Conservation (phyloP, 1,140 invertebrate genomes). For the Euwallacea fornicatus region DNA sequence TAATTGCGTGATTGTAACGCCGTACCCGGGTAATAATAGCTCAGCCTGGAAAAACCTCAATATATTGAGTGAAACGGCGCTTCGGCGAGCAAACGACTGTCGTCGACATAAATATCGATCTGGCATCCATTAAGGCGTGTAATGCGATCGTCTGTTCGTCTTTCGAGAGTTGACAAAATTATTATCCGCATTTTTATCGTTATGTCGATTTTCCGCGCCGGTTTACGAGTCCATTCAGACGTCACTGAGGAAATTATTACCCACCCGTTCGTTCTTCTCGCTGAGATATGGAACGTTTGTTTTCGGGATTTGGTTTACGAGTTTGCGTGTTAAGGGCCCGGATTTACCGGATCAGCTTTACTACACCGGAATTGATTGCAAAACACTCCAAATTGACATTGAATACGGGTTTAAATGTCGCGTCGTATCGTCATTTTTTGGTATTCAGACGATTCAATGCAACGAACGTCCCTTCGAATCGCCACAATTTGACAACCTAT, state of each 20-base stretch:
- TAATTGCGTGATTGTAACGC: background rate
- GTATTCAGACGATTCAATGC: too few relatives aligned
- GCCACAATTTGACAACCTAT: too few relatives aligned
- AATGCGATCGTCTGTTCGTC: slow-evolving; percentile 15
- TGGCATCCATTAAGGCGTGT: slow-evolving; percentile 17
- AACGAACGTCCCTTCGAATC: too few relatives aligned
- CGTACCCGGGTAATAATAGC: background rate
- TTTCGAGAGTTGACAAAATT: slow-evolving; percentile 19
- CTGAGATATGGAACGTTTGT: background rate
- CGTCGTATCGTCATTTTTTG: too few relatives aligned
- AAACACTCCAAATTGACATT: background rate
- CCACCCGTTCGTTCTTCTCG: background rate
- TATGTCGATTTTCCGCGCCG: slow-evolving; percentile 24
- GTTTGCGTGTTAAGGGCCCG: slow-evolving; percentile 4
- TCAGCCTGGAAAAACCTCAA: background rate
- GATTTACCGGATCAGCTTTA: background rate
- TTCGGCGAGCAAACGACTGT: background rate
- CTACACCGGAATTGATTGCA: background rate
- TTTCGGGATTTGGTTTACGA: slow-evolving; percentile 13
- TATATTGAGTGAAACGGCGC: background rate
- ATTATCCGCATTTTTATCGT: slow-evolving; percentile 30
- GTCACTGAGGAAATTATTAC: slow-evolving; percentile 17
- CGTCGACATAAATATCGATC: slow-evolving; percentile 5
- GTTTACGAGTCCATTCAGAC: slow-evolving; percentile 33
- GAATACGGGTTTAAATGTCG: too few relatives aligned